A percentile compares a stretch with the other conserved stretches of the same genome.
These are phyloP conservation scores for Leptinotarsa lineolata DNA, from an alignment of 1,140 invertebrate species.

Conservation along the genomic window DNA sequence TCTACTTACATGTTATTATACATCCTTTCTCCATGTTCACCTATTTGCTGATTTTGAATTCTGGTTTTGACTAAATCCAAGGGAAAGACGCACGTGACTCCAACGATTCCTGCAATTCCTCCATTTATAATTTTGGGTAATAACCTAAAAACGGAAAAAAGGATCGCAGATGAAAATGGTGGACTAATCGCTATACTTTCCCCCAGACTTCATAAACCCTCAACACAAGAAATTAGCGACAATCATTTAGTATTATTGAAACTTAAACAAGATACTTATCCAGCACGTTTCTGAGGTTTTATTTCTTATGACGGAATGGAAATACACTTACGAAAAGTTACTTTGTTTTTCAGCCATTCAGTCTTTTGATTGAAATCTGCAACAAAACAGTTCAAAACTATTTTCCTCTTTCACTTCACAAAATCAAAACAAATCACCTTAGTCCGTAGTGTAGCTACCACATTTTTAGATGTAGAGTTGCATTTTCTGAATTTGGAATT, in stretches of 20 bases:
- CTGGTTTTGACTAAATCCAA: conserved; percentile 97
- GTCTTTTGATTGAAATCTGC: not conserved
- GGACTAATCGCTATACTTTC: not conserved
- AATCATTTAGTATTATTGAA: too few relatives aligned
- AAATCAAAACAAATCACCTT: too few relatives aligned
- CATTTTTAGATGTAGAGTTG: too few relatives aligned
- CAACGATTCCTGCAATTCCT: conserved; percentile 97
- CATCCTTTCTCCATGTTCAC: conserved; percentile 87
- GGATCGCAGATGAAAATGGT: not conserved
- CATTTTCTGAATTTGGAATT: too few relatives aligned
- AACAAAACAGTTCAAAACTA: not conserved
- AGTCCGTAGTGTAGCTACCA: too few relatives aligned
- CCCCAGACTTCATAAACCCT: not conserved
- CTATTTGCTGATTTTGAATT: conserved; percentile 91
- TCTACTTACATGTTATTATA: conserved; percentile 94
- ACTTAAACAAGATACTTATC: too few relatives aligned
- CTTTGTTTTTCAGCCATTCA: conserved; percentile 37
- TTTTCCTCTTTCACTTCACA: too few relatives aligned
- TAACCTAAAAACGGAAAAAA: conserved; percentile 62
- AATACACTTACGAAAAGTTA: conserved; percentile 36
- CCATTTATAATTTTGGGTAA: conserved; percentile 97
- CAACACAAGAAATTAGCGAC: too few relatives aligned
- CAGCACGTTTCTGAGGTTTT: too few relatives aligned
- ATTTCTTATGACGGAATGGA: too few relatives aligned
- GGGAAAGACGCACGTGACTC: conserved; percentile 98